Percentiles rank a stretch among this genome's conserved stretches.
Evolutionary conservation across 2,113 vertebrate genomes (phyloP).

Genomic region (Vulpes ferrilata): DNA sequence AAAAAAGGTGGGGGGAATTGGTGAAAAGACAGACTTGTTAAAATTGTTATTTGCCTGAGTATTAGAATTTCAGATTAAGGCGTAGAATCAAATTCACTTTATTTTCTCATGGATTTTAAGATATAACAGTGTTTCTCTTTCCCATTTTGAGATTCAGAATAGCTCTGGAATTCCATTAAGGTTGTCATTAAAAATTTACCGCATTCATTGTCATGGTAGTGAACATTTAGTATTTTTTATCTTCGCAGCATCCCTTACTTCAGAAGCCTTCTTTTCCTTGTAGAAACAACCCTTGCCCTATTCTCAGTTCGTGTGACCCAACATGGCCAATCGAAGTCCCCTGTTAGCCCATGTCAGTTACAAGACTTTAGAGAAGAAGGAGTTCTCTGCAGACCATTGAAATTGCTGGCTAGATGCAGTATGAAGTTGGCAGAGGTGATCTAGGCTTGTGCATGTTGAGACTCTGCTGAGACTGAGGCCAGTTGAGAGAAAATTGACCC

Average conservation of each 20-base stretch:
- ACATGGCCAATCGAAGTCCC: not conserved
- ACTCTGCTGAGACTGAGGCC: not conserved
- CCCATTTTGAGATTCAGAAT: not conserved
- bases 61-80: constrained; percentile 73
- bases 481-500: not conserved
- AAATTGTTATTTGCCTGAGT: constrained; percentile 43
- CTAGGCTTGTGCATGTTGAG: not conserved
- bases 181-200: constrained; percentile 17
- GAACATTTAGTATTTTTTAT: not conserved
- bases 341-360: not conserved
- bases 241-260: not conserved
- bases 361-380: not conserved
- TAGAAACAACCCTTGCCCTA: not conserved
- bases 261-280: not conserved
- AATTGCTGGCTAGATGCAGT: not conserved
- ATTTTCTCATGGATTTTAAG: constrained; percentile 11
- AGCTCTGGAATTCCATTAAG: constrained; percentile 6
- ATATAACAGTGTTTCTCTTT: not conserved
- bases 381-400: not conserved
- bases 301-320: not conserved
- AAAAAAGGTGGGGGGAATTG: not conserved
- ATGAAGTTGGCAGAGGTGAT: not conserved
- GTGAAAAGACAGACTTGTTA: not conserved
- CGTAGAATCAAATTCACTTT: constrained; percentile 55
- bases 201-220: not conserved